phyloP scores from a whole-genome alignment of 2,888 invertebrate genomes.

The Sylvicola cinctus region DNA sequence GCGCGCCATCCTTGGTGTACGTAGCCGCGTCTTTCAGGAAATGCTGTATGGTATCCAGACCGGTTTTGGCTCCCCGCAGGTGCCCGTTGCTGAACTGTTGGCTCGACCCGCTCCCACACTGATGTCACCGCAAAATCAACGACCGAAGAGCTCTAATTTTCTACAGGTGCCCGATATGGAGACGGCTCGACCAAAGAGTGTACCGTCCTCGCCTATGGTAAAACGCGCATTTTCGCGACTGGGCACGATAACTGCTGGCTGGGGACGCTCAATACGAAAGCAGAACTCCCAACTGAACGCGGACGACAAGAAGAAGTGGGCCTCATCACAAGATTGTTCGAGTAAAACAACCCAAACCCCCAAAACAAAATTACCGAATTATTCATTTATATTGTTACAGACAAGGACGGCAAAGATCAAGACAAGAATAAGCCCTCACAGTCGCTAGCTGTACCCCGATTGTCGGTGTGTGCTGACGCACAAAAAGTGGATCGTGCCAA shows the following conservation, averaged over 20 bases:
- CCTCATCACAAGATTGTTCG: constrained; percentile 81
- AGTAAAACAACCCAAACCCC: constrained; percentile 34
- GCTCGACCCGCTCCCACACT: constrained; percentile 71
- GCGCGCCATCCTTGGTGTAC: constrained; percentile 72
- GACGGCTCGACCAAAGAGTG: constrained; percentile 70
- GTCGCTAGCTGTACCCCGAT: constrained; percentile 62
- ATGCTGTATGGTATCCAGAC: constrained; percentile 89
- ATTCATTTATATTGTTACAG: constrained; percentile 25
- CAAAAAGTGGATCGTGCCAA: constrained; percentile 85
- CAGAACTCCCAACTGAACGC: constrained; percentile 62
- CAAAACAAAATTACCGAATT: not conserved
- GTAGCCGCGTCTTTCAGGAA: constrained; percentile 61
- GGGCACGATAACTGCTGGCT: constrained; percentile 76
- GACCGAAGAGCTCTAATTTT: constrained; percentile 79
- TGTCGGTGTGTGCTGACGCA: constrained; percentile 83
- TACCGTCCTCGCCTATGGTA: constrained; percentile 85
- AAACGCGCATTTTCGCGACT: constrained; percentile 79
- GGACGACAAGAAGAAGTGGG: constrained; percentile 81
- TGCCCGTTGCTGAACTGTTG: constrained; percentile 73
- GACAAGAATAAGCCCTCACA: constrained; percentile 56
- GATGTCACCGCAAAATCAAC: constrained; percentile 65
- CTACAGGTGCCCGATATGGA: constrained; percentile 81
- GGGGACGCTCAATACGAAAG: constrained; percentile 73
- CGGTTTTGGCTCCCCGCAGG: constrained; percentile 82
- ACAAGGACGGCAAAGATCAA: constrained; percentile 62